Evolutionary conservation across 1,140 invertebrate genomes (phyloP), one percentile per base, ranked within the genome.

Genomic region (Bombus huntii): DNA sequence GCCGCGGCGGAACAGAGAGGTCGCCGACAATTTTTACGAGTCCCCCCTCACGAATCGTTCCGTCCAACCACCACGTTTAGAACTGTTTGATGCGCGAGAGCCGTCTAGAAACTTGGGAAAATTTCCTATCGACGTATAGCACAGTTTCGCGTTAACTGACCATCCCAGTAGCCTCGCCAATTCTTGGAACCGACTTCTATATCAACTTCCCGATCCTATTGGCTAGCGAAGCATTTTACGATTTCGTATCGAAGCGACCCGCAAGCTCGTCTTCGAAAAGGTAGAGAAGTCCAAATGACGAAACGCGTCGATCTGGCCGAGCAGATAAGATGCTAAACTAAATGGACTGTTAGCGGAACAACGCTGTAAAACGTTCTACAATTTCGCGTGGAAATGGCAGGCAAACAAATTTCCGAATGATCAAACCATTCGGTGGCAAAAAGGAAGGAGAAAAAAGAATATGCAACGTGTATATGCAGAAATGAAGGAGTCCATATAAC

Each of bases 11-110:
- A 31, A 44, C 47, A 34, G 28, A 80, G 57, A 65, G 37, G 12
- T 22, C 47, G 34, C 28, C 53, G 47, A 83, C 25, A 15, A 53
- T 79, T 71, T 79, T 79, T 72, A 84, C 68, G 66, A 57, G 39
- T 18, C 22, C 28, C 18, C 18, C 6, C 18, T 34, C 42, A 3
- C 25, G 39, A 66, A 44, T 34, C 39, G 12, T 72, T 42, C 37
- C 39, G 4, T 42, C 13, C 5, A 13, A 1, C 25, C 34, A 15
- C 2, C 25, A 0, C 37, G 37, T 28, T 39, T 1, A 28, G 70
- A 42, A 72, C 37, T 4, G 37, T 42, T 71, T 13, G 4, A 42
- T 1, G 68, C 22, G 22, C 34, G 2, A 31, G 0, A 66, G 2
- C 5, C 15, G n/a, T 8, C 4, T n/a, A 28, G 15, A 66, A 66